phyloP scores from a whole-genome alignment of 2,797 vertebrate genomes.

The Poeciliopsis paucimaculata region DNA sequence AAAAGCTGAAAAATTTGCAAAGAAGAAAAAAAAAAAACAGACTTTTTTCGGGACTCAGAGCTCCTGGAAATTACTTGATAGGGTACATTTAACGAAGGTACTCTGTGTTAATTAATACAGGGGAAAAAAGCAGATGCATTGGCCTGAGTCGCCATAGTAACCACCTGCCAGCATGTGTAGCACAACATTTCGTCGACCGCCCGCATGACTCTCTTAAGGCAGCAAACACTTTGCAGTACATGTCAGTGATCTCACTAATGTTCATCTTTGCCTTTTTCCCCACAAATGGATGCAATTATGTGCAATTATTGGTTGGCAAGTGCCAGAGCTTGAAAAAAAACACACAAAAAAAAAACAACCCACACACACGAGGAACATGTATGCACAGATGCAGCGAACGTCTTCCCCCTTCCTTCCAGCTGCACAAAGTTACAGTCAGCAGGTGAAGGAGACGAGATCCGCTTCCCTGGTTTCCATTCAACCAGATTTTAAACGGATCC shows the following conservation, averaged over 20 bases:
- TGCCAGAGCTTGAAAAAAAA: conserved; percentile 38
- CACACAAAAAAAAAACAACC: conserved; percentile 22
- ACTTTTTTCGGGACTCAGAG: not conserved
- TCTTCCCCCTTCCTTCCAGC: conserved; percentile 38
- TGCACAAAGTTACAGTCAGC: conserved; percentile 19
- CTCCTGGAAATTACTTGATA: not conserved
- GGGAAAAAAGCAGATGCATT: conserved; percentile 46
- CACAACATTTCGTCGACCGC: conserved; percentile 27
- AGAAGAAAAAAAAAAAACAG: not conserved
- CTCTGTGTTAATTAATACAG: conserved; percentile 38
- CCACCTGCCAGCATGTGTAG: conserved; percentile 50
- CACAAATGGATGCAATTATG: conserved; percentile 80
- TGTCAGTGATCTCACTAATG: conserved; percentile 65
- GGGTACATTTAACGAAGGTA: not conserved
- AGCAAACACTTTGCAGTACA: conserved; percentile 23
- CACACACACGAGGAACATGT: conserved; percentile 54
- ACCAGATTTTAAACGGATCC: conserved; percentile 5
- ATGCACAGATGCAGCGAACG: conserved; percentile 38
- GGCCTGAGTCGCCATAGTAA: conserved; percentile 57
- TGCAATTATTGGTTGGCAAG: conserved; percentile 78
- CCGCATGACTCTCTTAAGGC: conserved; percentile 32
- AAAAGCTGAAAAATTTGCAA: not conserved
- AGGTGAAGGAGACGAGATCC: conserved; percentile 20
- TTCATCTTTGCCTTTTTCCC: conserved; percentile 60
- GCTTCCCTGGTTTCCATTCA: conserved; percentile 4